Conservation (phyloP, 2,888 invertebrate species). For the Cheilosia urbana region DNA sequence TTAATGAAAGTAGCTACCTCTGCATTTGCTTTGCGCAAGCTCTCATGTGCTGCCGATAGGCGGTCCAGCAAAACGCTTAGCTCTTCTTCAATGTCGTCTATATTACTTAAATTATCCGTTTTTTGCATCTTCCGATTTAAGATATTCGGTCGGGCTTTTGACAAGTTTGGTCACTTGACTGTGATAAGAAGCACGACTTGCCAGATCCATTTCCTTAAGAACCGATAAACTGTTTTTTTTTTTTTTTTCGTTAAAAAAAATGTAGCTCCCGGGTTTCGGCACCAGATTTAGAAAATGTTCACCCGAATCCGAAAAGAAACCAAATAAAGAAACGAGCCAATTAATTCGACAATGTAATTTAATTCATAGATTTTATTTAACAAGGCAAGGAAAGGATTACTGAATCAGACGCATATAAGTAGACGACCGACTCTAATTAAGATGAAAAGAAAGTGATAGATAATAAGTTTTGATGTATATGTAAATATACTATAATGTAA, state of each 20-base stretch:
- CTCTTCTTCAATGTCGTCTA: conserved; percentile 38
- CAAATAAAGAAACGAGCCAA: not conserved
- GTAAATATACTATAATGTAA: no score
- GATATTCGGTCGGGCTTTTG: conserved; percentile 32
- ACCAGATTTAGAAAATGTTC: conserved; percentile 32
- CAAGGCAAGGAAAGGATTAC: no score
- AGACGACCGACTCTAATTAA: no score
- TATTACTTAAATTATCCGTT: conserved; percentile 3
- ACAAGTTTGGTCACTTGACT: conserved; percentile 41
- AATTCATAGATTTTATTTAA: no score
- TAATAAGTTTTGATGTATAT: no score
- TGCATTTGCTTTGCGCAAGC: conserved; percentile 16
- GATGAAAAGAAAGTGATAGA: no score
- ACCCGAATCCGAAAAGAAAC: not conserved
- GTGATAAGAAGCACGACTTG: conserved; percentile 30
- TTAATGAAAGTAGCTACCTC: conserved; percentile 17
- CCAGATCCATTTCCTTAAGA: conserved; percentile 26
- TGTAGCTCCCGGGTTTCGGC: conserved; percentile 35
- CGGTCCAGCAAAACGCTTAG: conserved; percentile 22
- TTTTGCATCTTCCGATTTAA: conserved; percentile 26
- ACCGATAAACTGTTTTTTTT: not conserved
- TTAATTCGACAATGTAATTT: no score
- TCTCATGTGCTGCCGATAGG: conserved; percentile 35
- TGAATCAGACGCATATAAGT: no score
- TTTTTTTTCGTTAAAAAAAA: no score